phyloP scores from a whole-genome alignment of 2,797 vertebrate genomes.

The Coendou prehensilis region DNA sequence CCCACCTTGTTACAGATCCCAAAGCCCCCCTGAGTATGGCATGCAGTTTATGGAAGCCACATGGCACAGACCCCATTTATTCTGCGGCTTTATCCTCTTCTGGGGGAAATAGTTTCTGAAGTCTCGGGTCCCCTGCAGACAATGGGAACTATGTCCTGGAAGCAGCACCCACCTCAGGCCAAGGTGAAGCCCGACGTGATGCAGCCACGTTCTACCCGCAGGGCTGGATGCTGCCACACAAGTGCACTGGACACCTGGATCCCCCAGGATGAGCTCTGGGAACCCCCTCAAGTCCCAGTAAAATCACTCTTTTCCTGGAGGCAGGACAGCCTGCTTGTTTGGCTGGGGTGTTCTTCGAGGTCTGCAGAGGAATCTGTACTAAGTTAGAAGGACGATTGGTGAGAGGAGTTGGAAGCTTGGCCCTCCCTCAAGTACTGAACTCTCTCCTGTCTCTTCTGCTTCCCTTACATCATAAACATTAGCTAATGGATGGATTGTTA shows the following conservation, averaged over 20 bases:
- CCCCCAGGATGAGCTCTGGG: neutral
- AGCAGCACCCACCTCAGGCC: neutral
- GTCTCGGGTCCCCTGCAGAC: neutral
- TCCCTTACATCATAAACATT: slow-evolving; percentile 3
- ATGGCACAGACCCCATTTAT: neutral
- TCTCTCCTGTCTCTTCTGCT: neutral
- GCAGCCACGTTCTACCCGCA: neutral
- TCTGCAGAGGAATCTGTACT: neutral
- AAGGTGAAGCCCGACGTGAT: neutral
- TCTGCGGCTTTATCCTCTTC: slow-evolving; percentile 2
- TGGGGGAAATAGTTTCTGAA: neutral
- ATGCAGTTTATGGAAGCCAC: neutral
- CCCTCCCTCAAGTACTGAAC: neutral
- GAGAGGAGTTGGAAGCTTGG: neutral
- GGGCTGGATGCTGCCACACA: neutral
- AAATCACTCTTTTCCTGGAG: neutral
- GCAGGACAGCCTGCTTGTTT: neutral
- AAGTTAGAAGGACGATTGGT: neutral
- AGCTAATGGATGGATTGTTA: neutral
- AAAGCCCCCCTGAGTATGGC: neutral
- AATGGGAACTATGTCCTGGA: neutral
- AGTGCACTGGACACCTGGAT: neutral
- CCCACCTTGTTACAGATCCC: neutral
- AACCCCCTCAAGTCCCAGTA: neutral
- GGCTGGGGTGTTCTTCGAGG: neutral